phyloP scores from a whole-genome alignment of 2,797 vertebrate species.

The Eidolon dupreanum region DNA sequence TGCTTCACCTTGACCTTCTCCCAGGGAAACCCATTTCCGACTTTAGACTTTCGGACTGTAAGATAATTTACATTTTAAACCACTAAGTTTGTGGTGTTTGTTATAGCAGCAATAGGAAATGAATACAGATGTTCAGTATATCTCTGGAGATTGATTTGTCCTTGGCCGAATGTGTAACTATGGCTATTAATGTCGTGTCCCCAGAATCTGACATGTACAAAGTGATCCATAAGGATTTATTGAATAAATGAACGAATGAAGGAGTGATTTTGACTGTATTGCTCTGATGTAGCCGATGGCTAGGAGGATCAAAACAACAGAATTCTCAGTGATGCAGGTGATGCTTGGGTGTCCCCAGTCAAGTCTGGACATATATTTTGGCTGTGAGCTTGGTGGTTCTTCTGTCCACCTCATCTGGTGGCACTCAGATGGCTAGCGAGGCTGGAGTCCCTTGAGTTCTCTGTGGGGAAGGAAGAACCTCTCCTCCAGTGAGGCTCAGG shows the following conservation, averaged over 20 bases:
- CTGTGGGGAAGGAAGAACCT: fast-evolving
- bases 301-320: not conserved
- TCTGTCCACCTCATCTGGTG: fast-evolving
- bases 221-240: not conserved
- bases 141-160: not conserved
- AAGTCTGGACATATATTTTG: not conserved
- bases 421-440: fast-evolving
- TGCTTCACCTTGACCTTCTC: not conserved
- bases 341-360: not conserved
- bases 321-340: not conserved
- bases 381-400: not conserved
- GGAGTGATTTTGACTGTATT: not conserved
- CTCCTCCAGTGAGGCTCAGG: not conserved
- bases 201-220: not conserved
- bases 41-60: not conserved
- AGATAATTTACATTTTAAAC: not conserved
- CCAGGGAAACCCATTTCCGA: too few relatives aligned
- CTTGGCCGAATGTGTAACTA: not conserved
- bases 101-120: not conserved
- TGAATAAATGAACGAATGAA: not conserved
- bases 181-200: not conserved
- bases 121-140: not conserved
- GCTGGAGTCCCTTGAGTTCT: too few relatives aligned
- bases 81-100: not conserved
- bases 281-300: not conserved